Evolutionary conservation across 2,888 invertebrate genomes (phyloP).

Genomic region (Carpatolechia fugitivella): DNA sequence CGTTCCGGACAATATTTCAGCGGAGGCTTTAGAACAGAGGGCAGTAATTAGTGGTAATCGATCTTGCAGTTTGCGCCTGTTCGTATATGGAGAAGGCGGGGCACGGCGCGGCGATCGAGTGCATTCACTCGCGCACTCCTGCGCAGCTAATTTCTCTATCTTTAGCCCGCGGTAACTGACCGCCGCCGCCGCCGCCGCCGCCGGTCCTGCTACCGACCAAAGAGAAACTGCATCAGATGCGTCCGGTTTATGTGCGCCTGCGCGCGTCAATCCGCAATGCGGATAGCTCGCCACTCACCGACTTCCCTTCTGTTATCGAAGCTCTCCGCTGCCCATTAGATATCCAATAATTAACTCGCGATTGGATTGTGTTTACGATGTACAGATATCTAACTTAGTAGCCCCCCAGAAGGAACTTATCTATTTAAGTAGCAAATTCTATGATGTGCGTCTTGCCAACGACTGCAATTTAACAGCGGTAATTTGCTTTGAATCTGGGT

Average conservation of each 20-base stretch:
- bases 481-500: conserved; percentile 54
- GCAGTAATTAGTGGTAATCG: conserved; percentile 75
- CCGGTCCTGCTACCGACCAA: conserved; percentile 52
- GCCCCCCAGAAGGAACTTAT: conserved; percentile 45
- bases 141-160: conserved; percentile 76
- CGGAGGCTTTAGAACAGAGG: conserved; percentile 45
- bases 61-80: conserved; percentile 66
- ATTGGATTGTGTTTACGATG: conserved; percentile 14
- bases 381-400: conserved; percentile 26
- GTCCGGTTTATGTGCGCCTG: conserved; percentile 62
- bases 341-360: conserved; percentile 8
- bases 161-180: conserved; percentile 76
- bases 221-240: conserved; percentile 75
- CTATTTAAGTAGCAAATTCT: neutral
- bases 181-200: conserved; percentile 29
- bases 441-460: conserved; percentile 38
- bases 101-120: conserved; percentile 43
- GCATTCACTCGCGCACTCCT: conserved; percentile 68
- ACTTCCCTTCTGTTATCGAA: conserved; percentile 35
- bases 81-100: conserved; percentile 63
- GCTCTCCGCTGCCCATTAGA: conserved; percentile 7
- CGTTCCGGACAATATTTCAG: conserved; percentile 45
- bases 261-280: conserved; percentile 30
- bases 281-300: conserved; percentile 17
- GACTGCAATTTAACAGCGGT: conserved; percentile 46